Conservation (phyloP, 92 coral and sea anemone species). For the Galaxea fascicularis region DNA sequence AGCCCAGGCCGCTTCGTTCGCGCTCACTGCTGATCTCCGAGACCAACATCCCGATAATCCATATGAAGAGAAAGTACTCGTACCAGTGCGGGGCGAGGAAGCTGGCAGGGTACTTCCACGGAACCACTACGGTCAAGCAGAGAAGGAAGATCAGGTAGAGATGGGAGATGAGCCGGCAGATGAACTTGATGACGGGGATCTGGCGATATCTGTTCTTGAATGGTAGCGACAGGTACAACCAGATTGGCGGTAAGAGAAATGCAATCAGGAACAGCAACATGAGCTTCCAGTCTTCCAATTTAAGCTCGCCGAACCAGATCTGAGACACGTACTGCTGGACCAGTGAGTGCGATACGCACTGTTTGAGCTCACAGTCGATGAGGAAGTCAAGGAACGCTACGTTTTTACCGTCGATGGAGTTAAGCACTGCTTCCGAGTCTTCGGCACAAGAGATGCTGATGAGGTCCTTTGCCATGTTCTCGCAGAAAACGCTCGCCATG, state of each 20-base stretch:
- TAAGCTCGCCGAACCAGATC: conserved; percentile 93
- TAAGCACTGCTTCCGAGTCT: conserved; percentile 85
- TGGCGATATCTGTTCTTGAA: conserved; percentile 91
- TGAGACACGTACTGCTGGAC: conserved; percentile 94
- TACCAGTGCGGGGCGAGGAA: conserved; percentile 78
- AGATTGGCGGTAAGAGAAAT: conserved; percentile 84
- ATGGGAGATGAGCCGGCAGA: conserved; percentile 96
- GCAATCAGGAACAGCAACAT: conserved; percentile 84
- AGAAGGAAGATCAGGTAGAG: conserved; percentile 82
- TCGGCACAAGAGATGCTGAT: conserved; percentile 92
- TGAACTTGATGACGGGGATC: conserved; percentile 97
- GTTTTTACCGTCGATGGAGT: conserved; percentile 82
- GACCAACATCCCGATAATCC: conserved; percentile 89
- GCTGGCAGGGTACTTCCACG: conserved; percentile 76
- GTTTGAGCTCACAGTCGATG: conserved; percentile 91
- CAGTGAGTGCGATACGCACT: conserved; percentile 91
- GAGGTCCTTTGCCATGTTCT: conserved; percentile 83
- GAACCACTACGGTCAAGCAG: conserved; percentile 81
- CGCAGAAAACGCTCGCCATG: conserved; percentile 82
- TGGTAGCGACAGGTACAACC: conserved; percentile 88
- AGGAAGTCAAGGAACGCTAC: conserved; percentile 94
- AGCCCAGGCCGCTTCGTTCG: conserved; percentile 87
- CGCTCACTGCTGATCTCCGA: conserved; percentile 83
- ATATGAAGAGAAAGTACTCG: conserved; percentile 82
- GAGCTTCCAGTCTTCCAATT: conserved; percentile 90